phyloP scores from a whole-genome alignment of 2,113 vertebrate genomes.

The Silurus asotus region DNA sequence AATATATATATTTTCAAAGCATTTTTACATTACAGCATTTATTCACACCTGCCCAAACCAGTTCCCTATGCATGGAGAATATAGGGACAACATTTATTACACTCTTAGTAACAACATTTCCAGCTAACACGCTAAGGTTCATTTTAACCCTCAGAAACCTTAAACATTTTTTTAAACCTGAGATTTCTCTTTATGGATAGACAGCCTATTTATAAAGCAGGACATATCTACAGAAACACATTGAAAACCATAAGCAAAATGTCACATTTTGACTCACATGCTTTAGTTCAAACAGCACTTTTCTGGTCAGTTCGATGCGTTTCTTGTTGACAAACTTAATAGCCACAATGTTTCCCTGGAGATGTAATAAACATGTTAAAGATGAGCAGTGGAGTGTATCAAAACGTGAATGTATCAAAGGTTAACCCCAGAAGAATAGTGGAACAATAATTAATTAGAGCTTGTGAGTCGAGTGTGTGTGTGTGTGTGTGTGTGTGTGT shows the following conservation, averaged over 20 bases:
- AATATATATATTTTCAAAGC: too few species aligned
- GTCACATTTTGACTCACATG: conserved; percentile 74
- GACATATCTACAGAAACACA: neutral
- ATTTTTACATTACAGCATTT: too few species aligned
- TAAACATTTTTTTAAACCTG: neutral
- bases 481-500: too few species aligned
- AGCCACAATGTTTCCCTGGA: conserved; percentile 87
- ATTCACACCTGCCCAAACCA: too few species aligned
- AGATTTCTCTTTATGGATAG: neutral
- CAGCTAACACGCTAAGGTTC: neutral
- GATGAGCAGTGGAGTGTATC: neutral
- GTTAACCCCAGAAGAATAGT: neutral
- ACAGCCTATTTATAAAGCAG: neutral
- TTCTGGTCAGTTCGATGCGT: conserved; percentile 85
- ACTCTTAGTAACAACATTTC: neutral
- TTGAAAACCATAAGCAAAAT: neutral
- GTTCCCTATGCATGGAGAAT: neutral
- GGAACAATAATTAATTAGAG: neutral
- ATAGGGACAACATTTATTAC: neutral
- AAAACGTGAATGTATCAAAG: neutral
- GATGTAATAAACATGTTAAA: conserved; percentile 20
- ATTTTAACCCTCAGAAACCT: neutral
- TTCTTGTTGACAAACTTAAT: conserved; percentile 86
- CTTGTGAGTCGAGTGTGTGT: too few species aligned
- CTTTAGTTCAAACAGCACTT: conserved; percentile 89